Base-by-base conservation (phyloP, 1,140 invertebrate species). In the Carposina sasakii region DNA sequence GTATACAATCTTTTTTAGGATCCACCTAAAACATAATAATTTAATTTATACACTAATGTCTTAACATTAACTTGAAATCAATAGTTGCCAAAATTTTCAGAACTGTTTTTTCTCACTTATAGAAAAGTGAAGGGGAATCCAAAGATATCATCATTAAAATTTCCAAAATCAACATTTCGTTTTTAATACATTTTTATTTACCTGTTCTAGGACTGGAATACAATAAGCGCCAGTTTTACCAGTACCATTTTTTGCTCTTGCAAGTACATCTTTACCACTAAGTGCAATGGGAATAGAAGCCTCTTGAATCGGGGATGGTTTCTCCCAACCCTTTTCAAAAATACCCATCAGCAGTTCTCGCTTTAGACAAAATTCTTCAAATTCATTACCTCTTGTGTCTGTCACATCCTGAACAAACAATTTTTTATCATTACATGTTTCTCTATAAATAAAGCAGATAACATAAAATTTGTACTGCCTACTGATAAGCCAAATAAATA, bases 251-350 rank as follows among this genome's bases (percentile, higher is more conserved):
- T 99, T 99, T 48, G 98, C 98, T 82, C 98, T 90, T 43, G 98
- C 98, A 63, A 99, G 88, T 60, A 99, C 93, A 87, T 99, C 98
- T 87, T 98, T 95, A 58, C 98, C 98, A 70, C 96, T 95, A 51
- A 99, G 88, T 53, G 98, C 97, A 79, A 99, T 96, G 48, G 98
- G 98, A 87, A 99, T 99, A 78, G 96, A 97, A 65, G 96, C 96
- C 90, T 98, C 97, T 89, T 99, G 98, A 88, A 99, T 99, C 17
- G 98, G 98, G 57, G 96, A 99, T 40, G 98, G 98, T 81, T 96
- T 96, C 79, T 99, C 98, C 98, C 98, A 99, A 37, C 98, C 98
- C 87, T 99, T 99, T 83, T 99, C 98, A 85, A 99, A 99, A 76
- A 99, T 99, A 59, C 98, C 98, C 98, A 99, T 99, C 50, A 99